Conservation (phyloP, 2,888 invertebrate genomes). For the Aromia moschata region DNA sequence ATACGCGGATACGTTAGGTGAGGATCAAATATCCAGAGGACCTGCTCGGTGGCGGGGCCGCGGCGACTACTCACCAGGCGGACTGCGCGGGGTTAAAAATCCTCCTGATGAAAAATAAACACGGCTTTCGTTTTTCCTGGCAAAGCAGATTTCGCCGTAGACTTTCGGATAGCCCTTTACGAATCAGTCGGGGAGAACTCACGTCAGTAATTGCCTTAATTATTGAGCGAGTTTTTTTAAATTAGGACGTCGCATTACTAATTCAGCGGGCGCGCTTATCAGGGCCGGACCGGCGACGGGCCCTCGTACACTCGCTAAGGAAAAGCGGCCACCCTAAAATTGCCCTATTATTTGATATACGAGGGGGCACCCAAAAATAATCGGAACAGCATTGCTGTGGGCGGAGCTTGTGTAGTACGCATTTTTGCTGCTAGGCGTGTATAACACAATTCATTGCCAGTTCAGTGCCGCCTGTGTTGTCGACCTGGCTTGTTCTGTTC, state of each 20-base stretch:
- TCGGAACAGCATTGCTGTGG: no score
- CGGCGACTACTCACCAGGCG: slow-evolving; percentile 43
- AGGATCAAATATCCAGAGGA: slow-evolving; percentile 57
- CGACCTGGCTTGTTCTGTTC: no score
- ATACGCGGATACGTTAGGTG: slow-evolving; percentile 59
- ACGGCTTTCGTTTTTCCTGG: slow-evolving; percentile 55
- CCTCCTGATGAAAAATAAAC: slow-evolving; percentile 63
- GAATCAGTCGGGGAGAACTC: slow-evolving; percentile 48
- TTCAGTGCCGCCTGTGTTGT: no score
- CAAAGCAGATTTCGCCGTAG: slow-evolving; percentile 54
- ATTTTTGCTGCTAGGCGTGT: no score
- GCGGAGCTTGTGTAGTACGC: no score
- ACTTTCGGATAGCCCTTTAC: slow-evolving; percentile 55
- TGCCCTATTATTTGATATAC: no score
- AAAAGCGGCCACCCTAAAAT: no score
- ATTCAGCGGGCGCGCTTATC: no score
- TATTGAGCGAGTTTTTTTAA: slow-evolving; percentile 44
- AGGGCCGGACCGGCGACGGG: no score
- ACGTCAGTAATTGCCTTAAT: slow-evolving; percentile 56
- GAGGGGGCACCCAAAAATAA: no score
- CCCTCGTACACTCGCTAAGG: no score
- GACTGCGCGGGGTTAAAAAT: slow-evolving; percentile 59
- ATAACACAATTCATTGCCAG: no score
- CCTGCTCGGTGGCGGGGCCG: slow-evolving; percentile 32
- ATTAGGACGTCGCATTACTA: slow-evolving; percentile 45